Evolutionary conservation across 2,888 invertebrate species (phyloP).

Genomic region (Stenchaetothrips biformis): DNA sequence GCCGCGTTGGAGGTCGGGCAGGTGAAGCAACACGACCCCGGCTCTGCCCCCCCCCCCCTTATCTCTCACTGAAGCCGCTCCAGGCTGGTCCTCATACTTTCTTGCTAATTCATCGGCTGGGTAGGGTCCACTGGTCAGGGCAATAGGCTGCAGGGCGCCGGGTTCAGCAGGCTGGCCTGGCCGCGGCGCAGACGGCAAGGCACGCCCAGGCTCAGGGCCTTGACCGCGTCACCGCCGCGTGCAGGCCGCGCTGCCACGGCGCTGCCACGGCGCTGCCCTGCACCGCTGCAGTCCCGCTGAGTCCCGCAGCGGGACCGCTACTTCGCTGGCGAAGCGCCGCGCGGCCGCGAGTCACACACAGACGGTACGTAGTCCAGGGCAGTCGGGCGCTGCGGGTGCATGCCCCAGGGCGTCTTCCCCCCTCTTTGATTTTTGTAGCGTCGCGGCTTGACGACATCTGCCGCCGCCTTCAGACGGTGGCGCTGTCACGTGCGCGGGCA

Average conservation of each 20-base stretch:
- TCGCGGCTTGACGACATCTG: no score
- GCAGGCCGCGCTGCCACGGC: not conserved
- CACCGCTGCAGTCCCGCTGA: not conserved
- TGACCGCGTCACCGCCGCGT: not conserved
- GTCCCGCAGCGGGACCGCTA: not conserved
- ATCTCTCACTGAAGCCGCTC: not conserved
- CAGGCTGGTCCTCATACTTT: not conserved
- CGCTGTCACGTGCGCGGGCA: no score
- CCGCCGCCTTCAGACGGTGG: no score
- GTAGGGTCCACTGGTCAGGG: not conserved
- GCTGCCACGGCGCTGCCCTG: not conserved
- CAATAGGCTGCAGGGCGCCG: no score
- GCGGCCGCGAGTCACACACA: not conserved
- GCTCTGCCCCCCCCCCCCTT: not conserved
- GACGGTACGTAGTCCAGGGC: not conserved
- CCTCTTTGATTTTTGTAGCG: no score
- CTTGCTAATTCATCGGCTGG: slow-evolving; percentile 7
- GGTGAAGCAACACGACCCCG: slow-evolving; percentile 3
- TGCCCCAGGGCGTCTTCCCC: no score
- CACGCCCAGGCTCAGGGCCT: not conserved
- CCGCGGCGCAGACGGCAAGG: no score
- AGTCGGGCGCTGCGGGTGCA: not conserved
- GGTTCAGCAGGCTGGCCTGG: no score
- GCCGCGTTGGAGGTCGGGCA: not conserved
- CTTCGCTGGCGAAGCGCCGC: not conserved